A percentile compares a stretch with the other conserved stretches of the same genome.
phyloP scores from a whole-genome alignment of 2,797 vertebrate species.

The Novumbra hubbsi region DNA sequence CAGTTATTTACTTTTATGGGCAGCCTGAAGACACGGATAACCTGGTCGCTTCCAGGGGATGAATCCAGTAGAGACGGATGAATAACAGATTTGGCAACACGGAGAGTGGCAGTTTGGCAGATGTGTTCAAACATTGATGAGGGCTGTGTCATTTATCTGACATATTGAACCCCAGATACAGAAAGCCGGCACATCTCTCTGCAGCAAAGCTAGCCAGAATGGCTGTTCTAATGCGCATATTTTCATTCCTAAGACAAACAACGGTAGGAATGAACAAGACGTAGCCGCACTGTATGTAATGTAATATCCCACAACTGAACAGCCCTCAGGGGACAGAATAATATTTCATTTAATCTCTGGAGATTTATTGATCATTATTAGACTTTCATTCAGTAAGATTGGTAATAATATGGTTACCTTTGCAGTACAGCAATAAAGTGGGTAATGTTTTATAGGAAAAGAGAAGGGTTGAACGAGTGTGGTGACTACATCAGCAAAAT shows the following conservation, averaged over 20 bases:
- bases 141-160: slow-evolving; percentile 13
- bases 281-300: background rate
- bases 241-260: slow-evolving; percentile 36
- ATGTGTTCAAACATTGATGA: slow-evolving; percentile 26
- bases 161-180: slow-evolving; percentile 14
- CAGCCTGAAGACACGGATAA: background rate
- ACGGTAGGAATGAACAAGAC: background rate
- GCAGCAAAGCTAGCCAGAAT: slow-evolving; percentile 41
- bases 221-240: slow-evolving; percentile 41
- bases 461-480: background rate
- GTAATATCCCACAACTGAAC: background rate
- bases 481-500: background rate
- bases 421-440: background rate
- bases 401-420: background rate
- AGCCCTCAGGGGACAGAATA: background rate
- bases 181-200: slow-evolving; percentile 38
- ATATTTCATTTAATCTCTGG: background rate
- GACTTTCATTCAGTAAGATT: background rate
- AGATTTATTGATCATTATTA: background rate
- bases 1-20: background rate
- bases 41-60: background rate
- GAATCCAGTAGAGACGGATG: background rate
- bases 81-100: slow-evolving; percentile 7
- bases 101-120: background rate
- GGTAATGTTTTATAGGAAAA: background rate